Evolutionary conservation across 2,797 vertebrate genomes (phyloP).

Genomic region (Glossophaga mutica): DNA sequence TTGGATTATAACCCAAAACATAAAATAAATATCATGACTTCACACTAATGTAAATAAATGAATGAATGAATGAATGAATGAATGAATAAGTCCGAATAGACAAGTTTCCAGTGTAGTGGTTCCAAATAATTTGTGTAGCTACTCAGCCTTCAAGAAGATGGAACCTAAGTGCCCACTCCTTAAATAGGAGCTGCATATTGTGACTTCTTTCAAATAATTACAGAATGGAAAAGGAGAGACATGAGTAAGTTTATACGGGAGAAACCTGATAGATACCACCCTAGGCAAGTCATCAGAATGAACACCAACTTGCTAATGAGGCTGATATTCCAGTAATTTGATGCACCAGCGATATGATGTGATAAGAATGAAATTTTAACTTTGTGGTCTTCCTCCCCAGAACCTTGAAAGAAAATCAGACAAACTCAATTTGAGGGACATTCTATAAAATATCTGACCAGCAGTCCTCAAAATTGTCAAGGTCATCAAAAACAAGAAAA

Average conservation of each 20-base stretch:
- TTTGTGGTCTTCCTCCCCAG: not conserved
- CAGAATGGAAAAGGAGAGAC: not conserved
- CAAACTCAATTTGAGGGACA: not conserved
- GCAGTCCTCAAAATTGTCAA: not conserved
- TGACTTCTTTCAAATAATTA: not conserved
- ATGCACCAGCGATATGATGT: not conserved
- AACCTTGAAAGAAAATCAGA: not conserved
- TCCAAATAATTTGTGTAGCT: not conserved
- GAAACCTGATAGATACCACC: not conserved
- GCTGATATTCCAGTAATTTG: not conserved
- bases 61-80: not conserved
- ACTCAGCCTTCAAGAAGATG: not conserved
- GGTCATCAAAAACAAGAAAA: not conserved
- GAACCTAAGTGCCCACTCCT: not conserved
- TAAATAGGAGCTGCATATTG: not conserved
- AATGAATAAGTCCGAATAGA: not conserved
- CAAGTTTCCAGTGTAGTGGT: not conserved
- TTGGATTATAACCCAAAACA: not conserved
- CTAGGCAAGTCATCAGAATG: not conserved
- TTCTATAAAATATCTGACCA: not conserved
- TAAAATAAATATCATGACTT: not conserved
- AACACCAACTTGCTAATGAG: not conserved
- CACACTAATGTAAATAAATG: not conserved
- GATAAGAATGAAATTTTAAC: not conserved
- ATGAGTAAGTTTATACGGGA: not conserved